These are phyloP conservation scores for Todus mexicanus DNA, from an alignment of 2,797 vertebrate species.

Conservation along the genomic window DNA sequence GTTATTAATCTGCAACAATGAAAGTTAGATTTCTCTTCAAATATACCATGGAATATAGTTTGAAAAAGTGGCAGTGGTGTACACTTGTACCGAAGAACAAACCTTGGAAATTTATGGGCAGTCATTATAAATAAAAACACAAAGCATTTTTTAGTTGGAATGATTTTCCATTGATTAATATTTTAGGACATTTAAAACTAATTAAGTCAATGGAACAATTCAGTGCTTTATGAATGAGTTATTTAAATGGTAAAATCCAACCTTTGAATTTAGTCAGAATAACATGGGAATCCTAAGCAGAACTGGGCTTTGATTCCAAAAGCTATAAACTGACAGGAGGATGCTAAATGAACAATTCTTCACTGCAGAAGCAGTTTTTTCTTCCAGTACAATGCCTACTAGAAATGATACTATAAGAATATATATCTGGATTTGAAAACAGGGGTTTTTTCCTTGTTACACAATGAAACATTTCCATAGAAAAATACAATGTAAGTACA, in stretches of 20 bases:
- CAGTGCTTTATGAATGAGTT: neutral
- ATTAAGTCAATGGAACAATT: neutral
- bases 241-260: neutral
- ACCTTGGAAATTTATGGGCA: neutral
- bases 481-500: neutral
- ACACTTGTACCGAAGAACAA: neutral
- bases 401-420: neutral
- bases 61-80: neutral
- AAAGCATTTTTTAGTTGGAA: neutral
- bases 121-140: neutral
- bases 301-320: neutral
- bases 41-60: neutral
- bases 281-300: neutral
- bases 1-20: neutral
- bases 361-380: neutral
- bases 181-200: neutral
- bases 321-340: neutral
- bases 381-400: neutral
- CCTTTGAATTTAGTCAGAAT: neutral
- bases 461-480: neutral
- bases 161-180: neutral
- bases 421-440: neutral
- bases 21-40: neutral
- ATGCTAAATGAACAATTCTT: neutral
- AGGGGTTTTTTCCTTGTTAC: neutral